Percentiles rank a stretch among this genome's conserved stretches.
phyloP scores from a whole-genome alignment of 2,888 invertebrate species.

The Synergus japonicus region DNA sequence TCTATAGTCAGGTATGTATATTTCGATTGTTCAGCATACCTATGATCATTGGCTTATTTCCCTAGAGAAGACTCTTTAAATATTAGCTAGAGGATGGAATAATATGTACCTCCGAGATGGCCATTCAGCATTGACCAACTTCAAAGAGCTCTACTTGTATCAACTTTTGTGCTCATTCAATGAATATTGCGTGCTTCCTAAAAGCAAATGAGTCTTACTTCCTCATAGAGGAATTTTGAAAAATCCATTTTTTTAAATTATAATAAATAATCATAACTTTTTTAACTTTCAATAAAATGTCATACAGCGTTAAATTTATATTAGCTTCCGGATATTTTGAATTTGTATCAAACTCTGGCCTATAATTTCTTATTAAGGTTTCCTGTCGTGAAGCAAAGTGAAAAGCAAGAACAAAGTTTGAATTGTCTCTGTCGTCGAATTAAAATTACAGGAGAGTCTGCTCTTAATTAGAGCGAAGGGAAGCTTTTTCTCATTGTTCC shows the following conservation, averaged over 20 bases:
- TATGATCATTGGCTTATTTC: constrained; percentile 18
- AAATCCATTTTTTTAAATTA: no score
- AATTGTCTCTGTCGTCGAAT: neutral
- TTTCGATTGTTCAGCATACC: constrained; percentile 10
- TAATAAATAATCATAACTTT: no score
- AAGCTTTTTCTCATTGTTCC: neutral
- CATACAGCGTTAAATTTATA: no score
- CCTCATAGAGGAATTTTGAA: no score
- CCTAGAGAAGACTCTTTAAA: constrained; percentile 16
- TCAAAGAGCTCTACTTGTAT: no score
- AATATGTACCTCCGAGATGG: neutral
- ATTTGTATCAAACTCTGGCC: neutral
- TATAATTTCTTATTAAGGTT: neutral
- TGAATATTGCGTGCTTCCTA: no score
- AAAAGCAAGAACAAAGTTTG: neutral
- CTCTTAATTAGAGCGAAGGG: neutral
- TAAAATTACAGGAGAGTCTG: neutral
- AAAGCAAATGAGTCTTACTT: no score
- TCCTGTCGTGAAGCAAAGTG: neutral
- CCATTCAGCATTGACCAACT: no score
- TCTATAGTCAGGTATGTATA: constrained; percentile 25
- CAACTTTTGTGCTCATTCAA: no score
- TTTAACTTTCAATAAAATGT: no score
- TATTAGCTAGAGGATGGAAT: neutral
- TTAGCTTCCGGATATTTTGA: neutral